Base-by-base conservation (phyloP, 2,113 vertebrate genomes). In the Engystomops pustulosus region DNA sequence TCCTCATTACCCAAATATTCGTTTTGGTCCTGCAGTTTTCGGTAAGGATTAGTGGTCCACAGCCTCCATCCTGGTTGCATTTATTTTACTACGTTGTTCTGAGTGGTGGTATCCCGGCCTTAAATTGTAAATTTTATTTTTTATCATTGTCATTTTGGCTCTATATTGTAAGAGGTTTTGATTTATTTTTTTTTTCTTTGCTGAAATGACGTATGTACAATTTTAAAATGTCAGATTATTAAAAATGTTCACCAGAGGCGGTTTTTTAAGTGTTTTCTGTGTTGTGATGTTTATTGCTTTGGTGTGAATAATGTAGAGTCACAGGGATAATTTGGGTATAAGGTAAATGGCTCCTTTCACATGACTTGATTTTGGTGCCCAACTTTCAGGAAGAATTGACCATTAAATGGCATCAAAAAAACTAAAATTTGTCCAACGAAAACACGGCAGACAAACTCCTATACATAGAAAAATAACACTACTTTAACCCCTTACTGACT, bases 91-190 rank as follows among this genome's bases (percentile, higher is more conserved):
- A 44, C 65, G n/a, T 27, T 70, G 60, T 49, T 80, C 79, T 53
- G 79, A 70, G 38, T 71, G 67, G 49, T 81, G 38, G 38, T 74
- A 60, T 81, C 69, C 67, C 81, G 75, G 51, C 81, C 81, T 83
- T 75, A 83, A 83, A 74, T 74, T 75, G 81, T 83, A 72, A 58
- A 32, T 83, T 81, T 51, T 69, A 49, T 69, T 68, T 82, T 83
- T 74, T 79, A 79, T 79, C 60, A 65, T 79, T 79, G 77, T 79
- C 77, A 67, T 79, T 65, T 79, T 79, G 34, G 36, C 20, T 79
- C 77, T 79, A 30, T 79, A 65, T 65, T 62, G 60, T 79, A 65
- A 65, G 45, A 65, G 47, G 36, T 80, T 68, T 60, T 34, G 25
- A 67, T 7, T 68, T 47, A n/a, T n/a, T n/a, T n/a, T n/a, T 10